Evolutionary conservation across 2,797 vertebrate genomes (phyloP).

Genomic region (Poecile montanus): DNA sequence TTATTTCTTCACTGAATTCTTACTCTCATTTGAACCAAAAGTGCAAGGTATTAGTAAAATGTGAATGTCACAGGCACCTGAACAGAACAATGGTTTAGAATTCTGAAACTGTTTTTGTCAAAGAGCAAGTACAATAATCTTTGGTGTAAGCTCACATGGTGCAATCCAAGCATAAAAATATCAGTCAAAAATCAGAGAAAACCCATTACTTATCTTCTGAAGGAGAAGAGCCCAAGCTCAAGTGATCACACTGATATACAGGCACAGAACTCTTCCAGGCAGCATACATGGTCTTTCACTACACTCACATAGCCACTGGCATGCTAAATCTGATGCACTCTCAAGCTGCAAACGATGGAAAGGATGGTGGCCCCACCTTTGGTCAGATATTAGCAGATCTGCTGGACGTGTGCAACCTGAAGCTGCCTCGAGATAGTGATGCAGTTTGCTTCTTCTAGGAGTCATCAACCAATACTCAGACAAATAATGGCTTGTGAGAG

Average conservation of each 20-base stretch:
- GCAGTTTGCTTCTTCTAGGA: neutral
- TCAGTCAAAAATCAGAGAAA: neutral
- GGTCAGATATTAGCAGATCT: neutral
- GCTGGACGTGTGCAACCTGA: neutral
- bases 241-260: neutral
- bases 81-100: neutral
- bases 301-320: neutral
- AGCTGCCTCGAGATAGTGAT: neutral
- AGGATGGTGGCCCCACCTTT: neutral
- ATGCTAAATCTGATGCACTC: neutral
- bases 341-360: neutral
- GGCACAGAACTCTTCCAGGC: accelerated
- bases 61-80: neutral
- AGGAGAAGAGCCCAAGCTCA: neutral
- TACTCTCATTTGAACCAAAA: neutral
- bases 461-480: neutral
- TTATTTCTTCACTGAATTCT: neutral
- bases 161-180: neutral
- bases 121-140: neutral
- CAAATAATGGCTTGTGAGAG: neutral
- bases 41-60: neutral
- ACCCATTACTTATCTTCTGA: neutral
- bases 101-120: neutral
- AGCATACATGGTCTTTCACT: neutral
- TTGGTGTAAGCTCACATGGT: neutral